These are phyloP conservation scores for Anastatus disparis DNA, from an alignment of 1,140 invertebrate genomes.

Conservation along the genomic window DNA sequence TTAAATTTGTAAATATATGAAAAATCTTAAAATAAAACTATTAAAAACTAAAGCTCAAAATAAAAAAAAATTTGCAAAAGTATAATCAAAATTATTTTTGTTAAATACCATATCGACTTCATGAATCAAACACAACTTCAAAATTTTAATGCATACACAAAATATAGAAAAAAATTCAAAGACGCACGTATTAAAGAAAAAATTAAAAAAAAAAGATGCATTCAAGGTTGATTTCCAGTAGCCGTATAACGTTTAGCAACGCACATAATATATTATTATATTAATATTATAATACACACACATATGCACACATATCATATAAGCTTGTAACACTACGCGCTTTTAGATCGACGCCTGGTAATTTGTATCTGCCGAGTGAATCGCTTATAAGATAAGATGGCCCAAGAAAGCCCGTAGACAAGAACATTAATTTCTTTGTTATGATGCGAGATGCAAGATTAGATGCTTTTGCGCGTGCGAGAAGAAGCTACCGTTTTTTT, in stretches of 20 bases:
- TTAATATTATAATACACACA: too few species aligned
- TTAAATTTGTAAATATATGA: too few species aligned
- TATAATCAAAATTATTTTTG: too few species aligned
- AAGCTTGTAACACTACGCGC: constrained; percentile 32
- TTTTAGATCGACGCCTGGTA: constrained; percentile 45
- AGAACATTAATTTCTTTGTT: constrained; percentile 53
- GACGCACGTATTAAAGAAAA: background rate
- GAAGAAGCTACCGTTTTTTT: constrained; percentile 39
- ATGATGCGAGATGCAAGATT: constrained; percentile 51
- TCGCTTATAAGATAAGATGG: constrained; percentile 48
- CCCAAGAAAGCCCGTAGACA: constrained; percentile 37
- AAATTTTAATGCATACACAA: too few species aligned
- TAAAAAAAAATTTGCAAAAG: too few species aligned
- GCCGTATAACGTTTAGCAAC: background rate
- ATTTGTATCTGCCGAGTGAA: constrained; percentile 50
- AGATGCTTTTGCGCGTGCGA: too few species aligned
- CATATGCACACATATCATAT: background rate
- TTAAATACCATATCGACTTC: too few species aligned
- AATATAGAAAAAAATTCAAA: background rate
- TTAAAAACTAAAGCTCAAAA: too few species aligned
- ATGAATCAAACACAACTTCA: too few species aligned
- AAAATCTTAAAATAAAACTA: too few species aligned
- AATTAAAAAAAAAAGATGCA: background rate
- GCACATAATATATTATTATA: too few species aligned
- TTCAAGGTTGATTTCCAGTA: background rate